Conservation (phyloP, 2,888 invertebrate species). For the Palloptera scutellata region DNA sequence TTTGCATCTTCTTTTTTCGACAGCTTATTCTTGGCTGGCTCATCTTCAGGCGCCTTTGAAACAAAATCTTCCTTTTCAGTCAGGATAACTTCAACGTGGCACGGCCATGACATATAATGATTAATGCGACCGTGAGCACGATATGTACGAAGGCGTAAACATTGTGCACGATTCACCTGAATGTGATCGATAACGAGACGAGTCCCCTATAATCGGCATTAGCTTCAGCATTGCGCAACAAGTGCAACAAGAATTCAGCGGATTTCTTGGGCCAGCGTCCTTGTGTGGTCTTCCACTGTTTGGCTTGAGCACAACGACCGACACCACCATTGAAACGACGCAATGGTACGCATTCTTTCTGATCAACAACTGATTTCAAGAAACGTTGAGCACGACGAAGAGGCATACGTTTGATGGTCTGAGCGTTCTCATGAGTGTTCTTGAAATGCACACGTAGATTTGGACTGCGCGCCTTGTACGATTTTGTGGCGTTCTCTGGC, state of each 20-base stretch:
- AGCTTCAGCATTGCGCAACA: slow-evolving; percentile 97
- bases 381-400: slow-evolving; percentile 92
- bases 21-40: slow-evolving; percentile 92
- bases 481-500: slow-evolving; percentile 95
- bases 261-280: slow-evolving; percentile 99
- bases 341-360: slow-evolving; percentile 99
- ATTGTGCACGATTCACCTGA: slow-evolving; percentile 95
- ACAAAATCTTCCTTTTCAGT: slow-evolving; percentile 96
- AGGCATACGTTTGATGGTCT: slow-evolving; percentile 94
- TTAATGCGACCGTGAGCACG: slow-evolving; percentile 99
- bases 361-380: slow-evolving; percentile 92
- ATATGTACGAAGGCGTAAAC: slow-evolving; percentile 96
- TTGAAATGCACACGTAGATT: slow-evolving; percentile 99
- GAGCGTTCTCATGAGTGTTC: slow-evolving; percentile 98
- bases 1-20: slow-evolving; percentile 97
- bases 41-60: slow-evolving; percentile 83
- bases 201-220: slow-evolving; percentile 97
- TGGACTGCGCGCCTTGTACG: slow-evolving; percentile 98
- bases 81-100: slow-evolving; percentile 97
- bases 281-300: slow-evolving; percentile 94
- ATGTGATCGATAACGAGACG: slow-evolving; percentile 96
- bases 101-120: slow-evolving; percentile 99
- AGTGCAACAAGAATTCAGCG: slow-evolving; percentile 95
- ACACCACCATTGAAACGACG: slow-evolving; percentile 96
- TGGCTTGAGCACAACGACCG: slow-evolving; percentile 96